Evolutionary conservation across 2,888 invertebrate species (phyloP).

Genomic region (Empis stercorea): DNA sequence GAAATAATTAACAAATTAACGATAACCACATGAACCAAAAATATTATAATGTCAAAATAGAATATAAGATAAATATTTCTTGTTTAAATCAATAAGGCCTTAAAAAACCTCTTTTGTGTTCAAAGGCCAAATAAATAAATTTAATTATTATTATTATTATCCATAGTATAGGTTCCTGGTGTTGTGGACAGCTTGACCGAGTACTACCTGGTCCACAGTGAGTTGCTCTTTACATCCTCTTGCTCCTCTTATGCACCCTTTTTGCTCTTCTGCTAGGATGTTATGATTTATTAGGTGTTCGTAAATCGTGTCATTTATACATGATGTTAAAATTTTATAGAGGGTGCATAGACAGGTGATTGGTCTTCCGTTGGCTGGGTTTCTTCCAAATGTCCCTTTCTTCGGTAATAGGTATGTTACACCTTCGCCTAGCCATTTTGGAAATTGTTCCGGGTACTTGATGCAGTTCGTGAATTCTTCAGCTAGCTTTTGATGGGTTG

Average conservation of each 20-base stretch:
- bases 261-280: slow-evolving; percentile 7
- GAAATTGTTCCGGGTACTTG: neutral
- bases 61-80: no score
- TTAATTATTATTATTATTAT: no score
- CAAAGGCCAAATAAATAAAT: no score
- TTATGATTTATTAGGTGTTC: slow-evolving; percentile 2
- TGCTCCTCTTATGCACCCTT: slow-evolving; percentile 6
- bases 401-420: slow-evolving; percentile 2
- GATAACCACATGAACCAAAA: no score
- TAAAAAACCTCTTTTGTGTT: no score
- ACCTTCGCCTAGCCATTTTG: neutral
- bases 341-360: slow-evolving; percentile 5
- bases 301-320: slow-evolving; percentile 4
- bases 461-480: no score
- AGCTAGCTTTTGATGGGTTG: no score
- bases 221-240: slow-evolving; percentile 8
- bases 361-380: slow-evolving; percentile 4
- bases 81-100: no score
- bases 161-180: neutral
- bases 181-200: slow-evolving; percentile 2
- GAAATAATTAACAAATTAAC: no score
- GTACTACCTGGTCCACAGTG: no score
- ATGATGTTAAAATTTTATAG: slow-evolving; percentile 8
- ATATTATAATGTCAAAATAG: no score
- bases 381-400: neutral